Evolutionary conservation across 2,797 vertebrate species (phyloP), one percentile per base, ranked within the genome.

Genomic region (Caiman crocodilus): DNA sequence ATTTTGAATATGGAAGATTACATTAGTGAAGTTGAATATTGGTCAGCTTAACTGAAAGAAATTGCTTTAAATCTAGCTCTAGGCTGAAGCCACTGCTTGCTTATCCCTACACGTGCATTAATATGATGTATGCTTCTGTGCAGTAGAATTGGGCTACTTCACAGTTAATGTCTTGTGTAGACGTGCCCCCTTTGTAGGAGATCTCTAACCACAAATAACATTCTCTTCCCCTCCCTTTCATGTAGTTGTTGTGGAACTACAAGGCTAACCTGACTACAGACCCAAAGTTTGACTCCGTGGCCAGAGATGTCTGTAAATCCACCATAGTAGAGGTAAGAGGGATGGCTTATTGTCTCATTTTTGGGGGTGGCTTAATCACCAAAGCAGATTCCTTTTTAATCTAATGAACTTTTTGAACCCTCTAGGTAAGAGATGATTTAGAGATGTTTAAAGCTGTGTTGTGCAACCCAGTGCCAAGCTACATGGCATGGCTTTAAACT

Each of bases 251-350:
- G 79, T 99, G 99, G 99, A 99, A 99, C 98, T 99, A 99, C 95
- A 99, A 99, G 76, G 94, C 99, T 65, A 99, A 99, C 94, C 97
- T 99, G 96, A 99, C 99, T 20, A 99, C 98, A 16, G 99, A 99
- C 93, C 98, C 99, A 0, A 99, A 99, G 98, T 99, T 99, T 87
- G 99, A 99, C 96, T 99, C 99, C 1, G 99, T 99, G 67, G 99
- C 99, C 12, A 98, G 98, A 90, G 99, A 99, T 84, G 99, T 99
- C 96, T 99, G 99, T 98, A 99, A 99, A 95, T 98, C 97, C 82
- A 99, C 99, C 77, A 98, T 99, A 92, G 94, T 97, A 14, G 99
- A 98, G 98, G 99, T 99, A 93, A 97, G 98, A 14, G 4, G 7
- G 10, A 3, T 3, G 3, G 35, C 12, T 79, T 50, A 50, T 50